These are phyloP conservation scores for Xerus rutilus DNA, from an alignment of 2,797 vertebrate species.

Conservation along the genomic window DNA sequence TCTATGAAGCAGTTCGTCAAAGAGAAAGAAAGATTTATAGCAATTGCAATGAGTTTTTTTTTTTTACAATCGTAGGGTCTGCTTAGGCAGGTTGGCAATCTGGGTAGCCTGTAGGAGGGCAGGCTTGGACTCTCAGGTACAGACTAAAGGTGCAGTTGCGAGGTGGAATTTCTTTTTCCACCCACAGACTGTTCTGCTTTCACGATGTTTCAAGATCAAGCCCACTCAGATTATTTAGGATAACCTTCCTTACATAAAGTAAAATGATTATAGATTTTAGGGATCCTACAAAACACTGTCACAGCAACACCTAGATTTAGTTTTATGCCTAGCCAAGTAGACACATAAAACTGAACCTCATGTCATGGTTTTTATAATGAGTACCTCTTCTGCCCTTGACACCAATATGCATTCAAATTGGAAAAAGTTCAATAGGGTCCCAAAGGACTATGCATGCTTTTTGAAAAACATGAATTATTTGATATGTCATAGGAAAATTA, in stretches of 20 bases:
- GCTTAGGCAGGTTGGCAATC: not conserved
- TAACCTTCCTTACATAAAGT: not conserved
- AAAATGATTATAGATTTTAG: slow-evolving; percentile 4
- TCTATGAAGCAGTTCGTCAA: not conserved
- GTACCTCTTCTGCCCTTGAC: not conserved
- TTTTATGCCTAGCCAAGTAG: not conserved
- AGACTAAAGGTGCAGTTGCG: accelerated
- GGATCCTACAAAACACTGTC: not conserved
- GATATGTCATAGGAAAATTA: not conserved
- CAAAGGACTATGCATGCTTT: not conserved
- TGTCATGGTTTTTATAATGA: not conserved
- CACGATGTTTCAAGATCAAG: not conserved
- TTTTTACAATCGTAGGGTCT: not conserved
- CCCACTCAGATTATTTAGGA: not conserved
- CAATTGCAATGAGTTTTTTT: not conserved
- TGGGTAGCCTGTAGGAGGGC: not conserved
- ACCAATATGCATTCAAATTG: not conserved
- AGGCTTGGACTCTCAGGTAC: not conserved
- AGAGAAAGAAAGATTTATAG: not conserved
- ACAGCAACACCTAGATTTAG: not conserved
- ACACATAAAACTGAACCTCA: not conserved
- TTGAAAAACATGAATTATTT: not conserved
- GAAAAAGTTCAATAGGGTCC: not conserved
- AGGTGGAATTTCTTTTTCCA: not conserved
- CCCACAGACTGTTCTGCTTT: not conserved